Base-by-base conservation (phyloP, 2,888 invertebrate species). In the Mimachlamys varia region DNA sequence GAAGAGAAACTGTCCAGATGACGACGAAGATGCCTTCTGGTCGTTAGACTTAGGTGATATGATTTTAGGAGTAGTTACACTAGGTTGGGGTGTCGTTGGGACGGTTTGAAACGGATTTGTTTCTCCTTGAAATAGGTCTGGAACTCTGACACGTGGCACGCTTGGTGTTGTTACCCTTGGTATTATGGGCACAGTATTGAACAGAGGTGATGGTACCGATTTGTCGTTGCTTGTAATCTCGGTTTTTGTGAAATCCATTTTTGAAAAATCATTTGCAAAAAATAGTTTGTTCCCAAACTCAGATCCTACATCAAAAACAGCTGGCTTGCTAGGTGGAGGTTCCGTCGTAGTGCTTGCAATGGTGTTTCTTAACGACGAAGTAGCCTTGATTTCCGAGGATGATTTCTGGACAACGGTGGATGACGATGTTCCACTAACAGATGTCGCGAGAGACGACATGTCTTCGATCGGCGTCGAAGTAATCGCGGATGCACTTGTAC, bases 191-290 rank as follows among this genome's bases (percentile, higher is more conserved):
- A 76, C 76, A 33, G 76, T 76, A 15, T 76, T 76, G 12, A 76
- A 33, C 33, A 76, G 76, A 0, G 76, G 33, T 22, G 62, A 62
- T 22, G 62, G 62, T 62, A n/a, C 22, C 3, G 27, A 76, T 33
- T 76, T 76, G 33, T 33, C 76, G 33, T 76, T 27, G 33, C 27
- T 27, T 33, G 4, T 15, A 33, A 27, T 4, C 27, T 76, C 33
- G 13, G 12, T 7, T 76, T 33, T 76, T 0, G 76, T 76, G 33
- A 76, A 76, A 76, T 76, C 76, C 76, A 76, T 76, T 76, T 76
- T 76, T 27, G 76, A 76, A 76, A 76, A 76, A 76, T 76, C 76
- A 76, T 76, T 76, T 76, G 33, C 76, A 12, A 76, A 76, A 76
- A 76, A 76, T 27, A 76, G 13, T 27, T 10, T 76, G 22, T 76